These are phyloP conservation scores for Aphyosemion australe DNA, from an alignment of 2,113 vertebrate species.

Conservation along the genomic window DNA sequence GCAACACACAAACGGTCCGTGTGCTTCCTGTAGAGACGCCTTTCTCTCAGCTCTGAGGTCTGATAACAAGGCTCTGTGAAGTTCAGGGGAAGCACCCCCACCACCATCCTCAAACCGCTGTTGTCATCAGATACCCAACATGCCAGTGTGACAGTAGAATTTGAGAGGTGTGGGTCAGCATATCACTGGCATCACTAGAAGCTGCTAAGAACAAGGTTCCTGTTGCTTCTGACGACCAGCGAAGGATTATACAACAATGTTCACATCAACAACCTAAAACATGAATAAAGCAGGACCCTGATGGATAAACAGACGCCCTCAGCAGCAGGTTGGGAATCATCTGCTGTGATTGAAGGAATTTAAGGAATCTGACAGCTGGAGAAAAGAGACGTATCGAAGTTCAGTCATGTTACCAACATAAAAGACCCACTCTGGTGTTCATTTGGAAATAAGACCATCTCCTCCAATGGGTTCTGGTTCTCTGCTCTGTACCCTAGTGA, in stretches of 20 bases:
- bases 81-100: constrained; percentile 27
- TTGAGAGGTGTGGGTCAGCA: constrained; percentile 67
- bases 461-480: no score
- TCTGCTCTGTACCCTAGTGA: no score
- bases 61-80: constrained; percentile 50
- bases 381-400: no score
- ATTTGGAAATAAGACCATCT: no score
- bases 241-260: constrained; percentile 22
- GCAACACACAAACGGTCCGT: no score
- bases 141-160: constrained; percentile 76
- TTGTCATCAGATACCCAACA: constrained; percentile 76
- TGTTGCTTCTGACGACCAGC: constrained; percentile 28
- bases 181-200: constrained; percentile 58
- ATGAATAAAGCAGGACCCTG: background rate
- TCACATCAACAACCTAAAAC: constrained; percentile 14
- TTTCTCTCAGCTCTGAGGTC: constrained; percentile 50
- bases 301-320: background rate
- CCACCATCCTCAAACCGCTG: constrained; percentile 47
- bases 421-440: no score
- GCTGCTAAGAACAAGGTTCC: constrained; percentile 48
- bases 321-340: background rate
- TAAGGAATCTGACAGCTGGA: no score
- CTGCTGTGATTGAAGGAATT: no score
- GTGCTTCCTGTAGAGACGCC: constrained; percentile 24
- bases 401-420: no score